Conservation (phyloP, 2,797 vertebrate genomes). For the Siniperca obscura region DNA sequence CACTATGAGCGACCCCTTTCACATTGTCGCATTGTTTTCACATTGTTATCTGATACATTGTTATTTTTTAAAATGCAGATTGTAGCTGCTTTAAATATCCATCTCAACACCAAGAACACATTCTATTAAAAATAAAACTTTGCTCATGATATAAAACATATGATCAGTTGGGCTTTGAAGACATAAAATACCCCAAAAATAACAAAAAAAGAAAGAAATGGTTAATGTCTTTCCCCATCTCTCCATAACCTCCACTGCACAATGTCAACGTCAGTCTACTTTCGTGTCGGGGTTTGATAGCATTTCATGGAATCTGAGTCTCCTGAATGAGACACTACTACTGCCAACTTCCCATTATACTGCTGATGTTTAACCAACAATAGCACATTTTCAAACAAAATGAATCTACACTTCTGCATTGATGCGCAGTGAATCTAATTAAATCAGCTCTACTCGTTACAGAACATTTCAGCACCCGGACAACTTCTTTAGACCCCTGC, state of each 20-base stretch:
- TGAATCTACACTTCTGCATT: conserved; percentile 12
- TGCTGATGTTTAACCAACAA: conserved; percentile 1
- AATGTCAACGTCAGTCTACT: neutral
- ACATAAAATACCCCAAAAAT: neutral
- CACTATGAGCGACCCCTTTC: no score
- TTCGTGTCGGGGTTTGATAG: neutral
- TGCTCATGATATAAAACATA: neutral
- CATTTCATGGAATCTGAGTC: neutral
- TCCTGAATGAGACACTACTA: neutral
- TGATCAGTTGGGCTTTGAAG: no score
- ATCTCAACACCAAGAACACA: neutral
- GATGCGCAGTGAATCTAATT: conserved; percentile 29
- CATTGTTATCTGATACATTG: no score
- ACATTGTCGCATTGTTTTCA: no score
- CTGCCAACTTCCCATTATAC: neutral
- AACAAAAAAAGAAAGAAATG: neutral
- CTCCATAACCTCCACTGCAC: neutral
- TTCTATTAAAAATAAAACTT: neutral
- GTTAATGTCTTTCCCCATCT: neutral
- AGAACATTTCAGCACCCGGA: conserved; percentile 28
- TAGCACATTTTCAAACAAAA: conserved; percentile 8
- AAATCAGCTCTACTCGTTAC: conserved; percentile 26
- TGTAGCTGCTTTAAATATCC: no score
- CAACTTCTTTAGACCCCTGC: conserved; percentile 36
- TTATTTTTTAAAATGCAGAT: no score